Evolutionary conservation across 2,113 vertebrate genomes (phyloP), one percentile per base, ranked within the genome.

Genomic region (Perognathus longimembris): DNA sequence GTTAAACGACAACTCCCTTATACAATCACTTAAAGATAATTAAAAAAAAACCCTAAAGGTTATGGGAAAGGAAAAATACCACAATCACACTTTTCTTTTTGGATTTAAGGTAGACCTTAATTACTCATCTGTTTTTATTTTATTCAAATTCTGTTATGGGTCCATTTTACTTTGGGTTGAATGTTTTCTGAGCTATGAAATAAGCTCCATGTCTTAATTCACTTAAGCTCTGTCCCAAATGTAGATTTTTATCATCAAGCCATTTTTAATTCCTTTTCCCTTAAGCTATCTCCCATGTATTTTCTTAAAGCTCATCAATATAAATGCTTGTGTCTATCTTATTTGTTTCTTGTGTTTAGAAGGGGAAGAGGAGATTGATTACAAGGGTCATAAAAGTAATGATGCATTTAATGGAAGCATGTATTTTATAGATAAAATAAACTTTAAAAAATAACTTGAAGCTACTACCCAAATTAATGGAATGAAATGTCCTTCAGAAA

Each of bases 391-490:
- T 98, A 97, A 98, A 98, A 98, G 97, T 98, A 98, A 98, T 98
- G 98, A 98, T 95, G 97, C 97, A 0, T 98, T 98, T 98, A 98
- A 98, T 98, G 98, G 98, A 98, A 98, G 95, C 97, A 98, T 97
- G 96, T 97, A 98, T 97, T 98, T 98, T 98, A 98, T 97, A 97
- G 97, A 97, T 95, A 98, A 98, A 98, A 97, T 97, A 97, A 32
- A 96, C 95, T n/a, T 97, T 97, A 97, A 97, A 98, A 98, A 98
- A 97, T 97, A 97, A 97, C 96, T 98, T 96, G 96, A 97, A 98
- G 95, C 91, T 95, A 75, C 91, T 96, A 92, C 92, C 66, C 77
- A 95, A 96, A 94, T 97, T 98, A 98, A 98, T 98, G 95, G 96
- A 97, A 97, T 98, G 96, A 97, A 97, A 98, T 96, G 96, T 97